Conservation (phyloP, 2,888 invertebrate genomes). For the Uloborus plumipes region DNA sequence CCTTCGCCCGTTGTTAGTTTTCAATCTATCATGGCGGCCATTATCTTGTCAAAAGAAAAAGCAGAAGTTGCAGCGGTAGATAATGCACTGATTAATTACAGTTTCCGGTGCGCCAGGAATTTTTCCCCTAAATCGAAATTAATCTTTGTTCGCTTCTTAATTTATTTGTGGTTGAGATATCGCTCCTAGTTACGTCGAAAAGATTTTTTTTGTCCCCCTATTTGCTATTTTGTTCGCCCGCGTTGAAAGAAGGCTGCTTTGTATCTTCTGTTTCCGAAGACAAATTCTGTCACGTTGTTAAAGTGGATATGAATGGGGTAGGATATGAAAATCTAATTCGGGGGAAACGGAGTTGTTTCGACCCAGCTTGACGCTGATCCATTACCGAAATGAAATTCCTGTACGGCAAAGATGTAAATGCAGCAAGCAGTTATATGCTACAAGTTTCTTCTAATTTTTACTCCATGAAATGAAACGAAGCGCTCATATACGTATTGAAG, state of each 20-base stretch:
- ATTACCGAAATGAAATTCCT: conserved; percentile 37
- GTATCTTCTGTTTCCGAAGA: conserved; percentile 15
- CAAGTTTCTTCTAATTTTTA: neutral
- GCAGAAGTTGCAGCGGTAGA: conserved; percentile 57
- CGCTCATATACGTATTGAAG: neutral
- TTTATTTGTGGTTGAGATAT: conserved; percentile 63
- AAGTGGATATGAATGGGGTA: conserved; percentile 2
- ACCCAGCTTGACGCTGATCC: conserved; percentile 11
- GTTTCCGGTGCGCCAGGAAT: conserved; percentile 45
- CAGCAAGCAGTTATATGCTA: conserved; percentile 11
- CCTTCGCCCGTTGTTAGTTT: conserved; percentile 60
- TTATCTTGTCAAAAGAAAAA: conserved; percentile 61
- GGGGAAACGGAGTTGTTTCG: conserved; percentile 17
- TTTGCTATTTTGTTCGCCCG: conserved; percentile 3
- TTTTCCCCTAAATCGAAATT: conserved; percentile 58
- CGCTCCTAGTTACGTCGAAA: conserved; percentile 18
- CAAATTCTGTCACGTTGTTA: conserved; percentile 12
- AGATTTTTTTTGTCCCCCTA: neutral
- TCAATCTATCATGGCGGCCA: conserved; percentile 62
- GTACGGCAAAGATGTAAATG: conserved; percentile 5
- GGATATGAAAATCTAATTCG: conserved; percentile 12
- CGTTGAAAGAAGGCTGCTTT: conserved; percentile 36
- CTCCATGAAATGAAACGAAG: no score
- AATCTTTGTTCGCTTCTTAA: conserved; percentile 62
- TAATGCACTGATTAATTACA: conserved; percentile 62